Percentiles rank a stretch among this genome's conserved stretches.
Conservation (phyloP, 2,113 vertebrate species). For the Oreochromis tanganicae region DNA sequence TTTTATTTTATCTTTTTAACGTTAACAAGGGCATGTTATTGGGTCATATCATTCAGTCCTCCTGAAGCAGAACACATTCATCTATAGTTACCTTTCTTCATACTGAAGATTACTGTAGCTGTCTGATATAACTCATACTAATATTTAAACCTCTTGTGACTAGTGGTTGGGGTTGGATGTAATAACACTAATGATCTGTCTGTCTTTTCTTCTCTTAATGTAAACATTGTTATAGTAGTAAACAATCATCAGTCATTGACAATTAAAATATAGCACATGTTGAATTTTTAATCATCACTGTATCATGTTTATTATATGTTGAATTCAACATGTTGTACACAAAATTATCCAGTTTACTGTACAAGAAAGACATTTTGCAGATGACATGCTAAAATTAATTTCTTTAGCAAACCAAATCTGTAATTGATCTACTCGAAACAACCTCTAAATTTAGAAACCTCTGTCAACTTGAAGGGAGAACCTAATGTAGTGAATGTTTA, state of each 20-base stretch:
- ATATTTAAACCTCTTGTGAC: not conserved
- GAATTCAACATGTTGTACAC: not conserved
- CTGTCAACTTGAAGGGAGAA: not conserved
- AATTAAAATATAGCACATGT: not conserved
- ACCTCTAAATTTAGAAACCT: not conserved
- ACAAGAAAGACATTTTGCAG: not conserved
- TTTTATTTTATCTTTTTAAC: not conserved
- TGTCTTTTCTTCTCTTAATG: not conserved
- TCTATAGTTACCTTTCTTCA: slow-evolving; percentile 27
- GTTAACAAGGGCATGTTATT: not conserved
- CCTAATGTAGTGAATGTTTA: not conserved
- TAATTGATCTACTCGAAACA: not conserved
- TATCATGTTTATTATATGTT: slow-evolving; percentile 3
- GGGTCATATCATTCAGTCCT: not conserved
- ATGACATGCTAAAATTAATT: not conserved
- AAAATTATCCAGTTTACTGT: not conserved
- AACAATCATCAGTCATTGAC: slow-evolving; percentile 19
- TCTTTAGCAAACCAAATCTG: not conserved
- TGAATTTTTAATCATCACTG: not conserved
- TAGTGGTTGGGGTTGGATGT: not conserved
- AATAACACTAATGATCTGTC: not conserved
- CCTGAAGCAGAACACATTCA: not conserved
- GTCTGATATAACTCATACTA: slow-evolving; percentile 6
- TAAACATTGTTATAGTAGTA: not conserved
- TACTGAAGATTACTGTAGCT: slow-evolving; percentile 23